Evolutionary conservation across 2,888 invertebrate species (phyloP), one percentile per base, ranked within the genome.

Genomic region (Oligia fasciuncula): DNA sequence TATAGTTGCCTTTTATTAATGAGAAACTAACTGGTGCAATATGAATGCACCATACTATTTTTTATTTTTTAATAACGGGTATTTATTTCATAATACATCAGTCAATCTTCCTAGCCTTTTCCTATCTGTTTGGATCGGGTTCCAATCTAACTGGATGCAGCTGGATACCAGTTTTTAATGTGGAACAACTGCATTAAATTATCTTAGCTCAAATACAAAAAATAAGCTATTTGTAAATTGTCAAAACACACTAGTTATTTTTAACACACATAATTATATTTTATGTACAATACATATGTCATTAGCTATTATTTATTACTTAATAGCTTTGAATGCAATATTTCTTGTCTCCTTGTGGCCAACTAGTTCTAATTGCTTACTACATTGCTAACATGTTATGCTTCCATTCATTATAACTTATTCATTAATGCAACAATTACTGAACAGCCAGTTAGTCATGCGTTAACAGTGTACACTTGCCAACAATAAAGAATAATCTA

Each of bases 381-480:
- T 65, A 66, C 79, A 85, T 79, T 71, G 75, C 77, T 68, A 62
- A 71, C 73, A 81, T 83, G 81, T 73, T 82, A 80, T 81, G 80
- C 74, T 81, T 80, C 84, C 74, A 83, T 88, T 83, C 79, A 87
- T 71, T 84, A 79, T 88, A 80, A 86, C 73, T 80, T 88, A 90
- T 88, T 91, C 84, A 87, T 86, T 84, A 87, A 91, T 91, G 89
- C 89, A 90, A 86, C 86, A 88, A 88, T 91, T 85, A 88, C 83
- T 84, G 84, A 79, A 71, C 69, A 76, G 80, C 60, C 49, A 78
- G 87, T 89, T 87, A 89, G 87, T 91, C 91, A 91, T 91, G 91
- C 90, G 54, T 91, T 85, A 90, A 88, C 86, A 79, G 79, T 86
- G 89, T 90, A 89, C 89, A 90, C 87, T 87, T 77, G 63, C 76